Conservation (phyloP, 2,888 invertebrate genomes). For the Tetropium fuscum region DNA sequence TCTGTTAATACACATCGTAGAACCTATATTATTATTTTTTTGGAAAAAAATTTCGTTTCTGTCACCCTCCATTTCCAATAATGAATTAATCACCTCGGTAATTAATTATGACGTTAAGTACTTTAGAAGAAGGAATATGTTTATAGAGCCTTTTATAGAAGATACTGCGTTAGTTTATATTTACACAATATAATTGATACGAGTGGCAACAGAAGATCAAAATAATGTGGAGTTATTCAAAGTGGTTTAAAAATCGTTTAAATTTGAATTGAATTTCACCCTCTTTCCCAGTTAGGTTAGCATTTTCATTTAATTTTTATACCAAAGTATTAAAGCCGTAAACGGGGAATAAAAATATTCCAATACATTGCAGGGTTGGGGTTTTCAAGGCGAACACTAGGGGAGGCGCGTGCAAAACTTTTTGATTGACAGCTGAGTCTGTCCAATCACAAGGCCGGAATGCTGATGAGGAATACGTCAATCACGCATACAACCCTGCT, state of each 20-base stretch:
- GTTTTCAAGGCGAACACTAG: constrained; percentile 41
- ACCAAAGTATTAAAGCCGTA: constrained; percentile 62
- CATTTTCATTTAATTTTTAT: constrained; percentile 60
- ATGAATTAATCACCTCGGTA: not conserved
- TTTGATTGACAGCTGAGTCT: constrained; percentile 86
- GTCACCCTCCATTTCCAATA: too few relatives aligned
- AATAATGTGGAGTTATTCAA: constrained; percentile 56
- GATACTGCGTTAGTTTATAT: constrained; percentile 1
- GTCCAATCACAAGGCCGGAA: constrained; percentile 82
- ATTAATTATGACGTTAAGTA: not conserved
- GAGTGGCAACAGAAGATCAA: constrained; percentile 26
- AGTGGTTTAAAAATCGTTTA: constrained; percentile 66
- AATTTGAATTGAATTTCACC: constrained; percentile 65
- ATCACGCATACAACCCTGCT: constrained; percentile 66
- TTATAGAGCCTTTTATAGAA: too few relatives aligned
- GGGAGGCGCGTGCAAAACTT: constrained; percentile 67
- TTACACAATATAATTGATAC: constrained; percentile 15
- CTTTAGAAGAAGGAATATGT: too few relatives aligned
- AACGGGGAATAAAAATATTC: constrained; percentile 65
- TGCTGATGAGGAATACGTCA: constrained; percentile 84
- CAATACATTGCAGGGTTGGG: constrained; percentile 59
- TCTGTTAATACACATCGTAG: too few relatives aligned
- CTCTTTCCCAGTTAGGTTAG: constrained; percentile 48
- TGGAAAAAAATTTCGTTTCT: too few relatives aligned
- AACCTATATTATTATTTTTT: too few relatives aligned